Evolutionary conservation across 1,140 invertebrate genomes (phyloP), one percentile per base, ranked within the genome.

Genomic region (Drosophila mayri): DNA sequence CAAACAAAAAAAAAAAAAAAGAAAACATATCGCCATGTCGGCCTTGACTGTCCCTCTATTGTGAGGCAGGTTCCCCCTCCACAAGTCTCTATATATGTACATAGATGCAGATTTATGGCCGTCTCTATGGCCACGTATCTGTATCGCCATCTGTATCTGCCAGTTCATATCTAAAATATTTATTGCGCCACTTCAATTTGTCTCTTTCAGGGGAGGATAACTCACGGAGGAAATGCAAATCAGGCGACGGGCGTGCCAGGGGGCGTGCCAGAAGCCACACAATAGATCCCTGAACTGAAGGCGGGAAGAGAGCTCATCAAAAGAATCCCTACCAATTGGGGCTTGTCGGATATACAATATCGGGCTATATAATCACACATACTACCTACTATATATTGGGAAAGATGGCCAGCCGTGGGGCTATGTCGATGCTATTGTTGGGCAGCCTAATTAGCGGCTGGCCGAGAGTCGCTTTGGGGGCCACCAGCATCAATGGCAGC

Each of bases 361-460:
- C 14, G 4, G n/a, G 10, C 40, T 4, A 12, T 4, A 28, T 37
- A 44, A 3, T 38, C 20, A 25, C 11, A 52, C 25, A 54, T 22
- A 30, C 28, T 30, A 30, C 8, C 4, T 25, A 5, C 25, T 30
- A 7, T 8, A 54, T 41, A 47, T 41, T 28, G 25, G 52, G 18
- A 12, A 77, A 79, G 77, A 91, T 50, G 65, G 57, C 90, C 52
- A 5, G 3, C 40, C 4, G 40, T 50, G 85, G 62, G 82, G 97
- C 86, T 52, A 12, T 50, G 22, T 47, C 44, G 32, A 52, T 44
- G 62, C 47, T 66, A 37, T 43, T 66, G 47, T 54, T 66, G 47
- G 66, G 46, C 47, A 54, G 52, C n/a, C 62, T 70, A 70, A 70
- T 70, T 67, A 70, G 66, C 18, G 47, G 37, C 25, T 62, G 58